Base-by-base conservation (phyloP, 2,113 vertebrate species). In the Todiramphus chloris region DNA sequence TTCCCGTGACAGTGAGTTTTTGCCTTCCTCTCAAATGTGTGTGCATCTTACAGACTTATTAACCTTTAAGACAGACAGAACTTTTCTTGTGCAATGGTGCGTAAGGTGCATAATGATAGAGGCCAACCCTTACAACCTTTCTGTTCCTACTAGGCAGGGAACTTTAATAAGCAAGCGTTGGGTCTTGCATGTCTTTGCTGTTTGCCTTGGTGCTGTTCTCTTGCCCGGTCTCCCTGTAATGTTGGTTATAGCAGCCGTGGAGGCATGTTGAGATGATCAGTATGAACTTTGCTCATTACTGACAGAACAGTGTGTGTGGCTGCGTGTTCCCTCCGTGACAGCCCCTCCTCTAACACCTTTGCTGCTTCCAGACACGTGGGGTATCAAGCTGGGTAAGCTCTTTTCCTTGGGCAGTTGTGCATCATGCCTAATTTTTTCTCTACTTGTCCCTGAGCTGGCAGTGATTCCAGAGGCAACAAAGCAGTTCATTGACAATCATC, bases 41-140 rank as follows among this genome's bases (percentile, higher is more conserved):
- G 69, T 27, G 30, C 55, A 27, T 69, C 41, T 53, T 76, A 13
- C 21, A 37, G 48, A 12, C 63, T 91, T 64, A 51, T 80, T 37
- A 69, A 83, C 59, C 59, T 91, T 91, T 73, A 44, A 41, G 46
- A 35, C 4, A 74, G 41, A 74, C 25, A 53, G 53, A 76, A 30
- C n/a, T 68, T 87, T 50, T 67, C 73, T 82, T 14, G 4, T 21
- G 53, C 70, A 31, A 0, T 67, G 86, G 30, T 53, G 60, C 0
- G 0, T 76, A 67, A 3, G 6, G 53, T 75, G n/a, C 2, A 0
- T 27, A 46, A 51, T 0, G 0, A n/a, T 35, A 24, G 30, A 56
- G 35, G 30, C 63, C 72, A 73, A 7, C 27, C 27, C 35, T 43
- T 75, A 21, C 0, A 43, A 62, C 30, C 39, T 74, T 67, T 58